Evolutionary conservation across 2,797 vertebrate species (phyloP).

Genomic region (Pipistrellus nathusii): DNA sequence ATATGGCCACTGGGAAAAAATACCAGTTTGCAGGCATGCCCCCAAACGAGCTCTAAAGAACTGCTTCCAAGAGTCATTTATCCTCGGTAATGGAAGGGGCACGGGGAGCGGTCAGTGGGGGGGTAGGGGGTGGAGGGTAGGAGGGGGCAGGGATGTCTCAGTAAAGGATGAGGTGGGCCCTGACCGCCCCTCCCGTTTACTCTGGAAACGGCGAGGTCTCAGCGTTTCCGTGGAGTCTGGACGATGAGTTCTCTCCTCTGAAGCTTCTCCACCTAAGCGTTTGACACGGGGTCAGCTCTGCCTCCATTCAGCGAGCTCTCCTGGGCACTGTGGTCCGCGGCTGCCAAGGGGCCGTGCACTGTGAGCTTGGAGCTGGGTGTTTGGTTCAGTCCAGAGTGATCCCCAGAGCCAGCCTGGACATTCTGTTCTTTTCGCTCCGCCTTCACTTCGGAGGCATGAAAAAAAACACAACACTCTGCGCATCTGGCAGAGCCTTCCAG

Average conservation of each 20-base stretch:
- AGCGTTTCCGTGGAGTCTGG: not conserved
- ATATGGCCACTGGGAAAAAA: conserved; percentile 73
- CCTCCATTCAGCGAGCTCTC: not conserved
- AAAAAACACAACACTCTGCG: not conserved
- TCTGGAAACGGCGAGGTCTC: not conserved
- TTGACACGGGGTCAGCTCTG: conserved; percentile 31
- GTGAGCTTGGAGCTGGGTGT: conserved; percentile 27
- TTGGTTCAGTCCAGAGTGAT: conserved; percentile 50
- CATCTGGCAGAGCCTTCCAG: not conserved
- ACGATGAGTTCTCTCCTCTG: conserved; percentile 44
- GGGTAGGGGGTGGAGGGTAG: not conserved
- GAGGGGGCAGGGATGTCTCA: not conserved
- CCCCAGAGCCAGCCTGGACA: not conserved
- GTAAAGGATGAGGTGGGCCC: not conserved
- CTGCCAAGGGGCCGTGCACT: conserved; percentile 9
- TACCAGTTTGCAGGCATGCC: conserved; percentile 68
- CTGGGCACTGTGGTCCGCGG: conserved; percentile 25
- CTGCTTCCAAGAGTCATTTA: conserved; percentile 68
- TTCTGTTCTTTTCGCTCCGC: conserved; percentile 31
- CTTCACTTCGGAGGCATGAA: conserved; percentile 19
- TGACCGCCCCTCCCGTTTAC: not conserved
- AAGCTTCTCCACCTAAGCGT: conserved; percentile 29
- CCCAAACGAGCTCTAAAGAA: conserved; percentile 64
- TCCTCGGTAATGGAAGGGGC: conserved; percentile 15
- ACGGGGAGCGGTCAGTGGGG: not conserved